Evolutionary conservation across 2,797 vertebrate genomes (phyloP).

Genomic region (Syndactyla subalaris): DNA sequence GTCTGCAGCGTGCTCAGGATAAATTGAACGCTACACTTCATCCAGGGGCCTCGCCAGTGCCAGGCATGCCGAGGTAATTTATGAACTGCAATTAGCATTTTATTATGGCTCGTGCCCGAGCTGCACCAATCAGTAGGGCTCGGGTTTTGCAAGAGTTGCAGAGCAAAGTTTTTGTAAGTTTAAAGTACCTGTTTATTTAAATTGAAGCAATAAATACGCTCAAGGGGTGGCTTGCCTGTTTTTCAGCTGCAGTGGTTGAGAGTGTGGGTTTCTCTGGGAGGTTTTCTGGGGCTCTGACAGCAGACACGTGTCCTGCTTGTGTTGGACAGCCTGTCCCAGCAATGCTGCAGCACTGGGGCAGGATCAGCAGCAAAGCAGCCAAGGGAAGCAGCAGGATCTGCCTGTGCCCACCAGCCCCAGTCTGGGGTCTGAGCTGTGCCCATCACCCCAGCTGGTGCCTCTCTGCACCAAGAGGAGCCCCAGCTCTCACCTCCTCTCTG

Average conservation of each 20-base stretch:
- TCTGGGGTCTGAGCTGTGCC: background rate
- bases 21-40: conserved; percentile 61
- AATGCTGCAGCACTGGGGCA: background rate
- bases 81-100: conserved; percentile 64
- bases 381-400: background rate
- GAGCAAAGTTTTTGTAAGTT: background rate
- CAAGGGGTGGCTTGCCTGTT: background rate
- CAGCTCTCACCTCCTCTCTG: background rate
- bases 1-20: background rate
- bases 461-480: background rate
- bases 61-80: conserved; percentile 4
- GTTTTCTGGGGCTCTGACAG: background rate
- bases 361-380: background rate
- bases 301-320: background rate
- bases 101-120: background rate
- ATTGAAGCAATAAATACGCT: background rate
- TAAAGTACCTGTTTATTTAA: background rate
- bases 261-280: rapidly evolving
- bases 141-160: background rate
- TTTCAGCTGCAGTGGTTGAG: background rate
- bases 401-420: background rate
- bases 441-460: background rate
- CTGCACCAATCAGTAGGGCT: background rate
- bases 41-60: conserved; percentile 31
- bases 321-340: background rate